Base-by-base conservation (phyloP, 2,797 vertebrate genomes). In the Urosaurus nigricauda region DNA sequence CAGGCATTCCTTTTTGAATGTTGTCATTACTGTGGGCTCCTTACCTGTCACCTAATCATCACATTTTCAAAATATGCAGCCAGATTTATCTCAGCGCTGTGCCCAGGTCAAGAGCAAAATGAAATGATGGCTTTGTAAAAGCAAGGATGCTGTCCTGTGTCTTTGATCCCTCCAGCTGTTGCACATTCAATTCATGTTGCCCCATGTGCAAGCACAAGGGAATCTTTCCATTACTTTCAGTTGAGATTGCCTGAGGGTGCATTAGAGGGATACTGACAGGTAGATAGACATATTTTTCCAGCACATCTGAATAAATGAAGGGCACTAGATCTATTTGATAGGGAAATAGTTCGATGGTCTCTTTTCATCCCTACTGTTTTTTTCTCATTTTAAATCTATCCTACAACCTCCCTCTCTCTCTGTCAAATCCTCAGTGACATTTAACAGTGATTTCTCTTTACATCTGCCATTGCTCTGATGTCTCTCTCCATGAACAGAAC, bases 401-500 rank as follows among this genome's bases (percentile, higher is more conserved):
- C 88, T 75, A 68, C 87, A 93, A 7, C 8, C 7, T 89, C 86
- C 90, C 32, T 8, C 43, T 84, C 43, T 88, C 78, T 85, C 8
- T 93, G 90, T 91, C 90, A 93, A 83, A 70, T 87, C 84, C 85
- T 90, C 75, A 92, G 16, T 93, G 91, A 86, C 88, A 89, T 92
- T 92, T 93, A 79, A 88, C 65, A 87, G 77, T 14, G 89, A 71
- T 86, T 94, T 94, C 87, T 91, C 79, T 91, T 94, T 85, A 78
- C 58, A 9, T 90, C n/a, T 80, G 65, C 21, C 81, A 79, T 89
- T 93, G 87, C 80, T 90, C 80, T 85, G 89, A 86, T 91, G 43
- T 88, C 71, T 93, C 74, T 89, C 75, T 13, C 51, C 89, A 79
- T 60, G 79, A 24, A 51, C 17, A 71, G 17, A 91, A 53, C 71